phyloP scores from a whole-genome alignment of 2,888 invertebrate genomes.

The Rhodophaea formosa region DNA sequence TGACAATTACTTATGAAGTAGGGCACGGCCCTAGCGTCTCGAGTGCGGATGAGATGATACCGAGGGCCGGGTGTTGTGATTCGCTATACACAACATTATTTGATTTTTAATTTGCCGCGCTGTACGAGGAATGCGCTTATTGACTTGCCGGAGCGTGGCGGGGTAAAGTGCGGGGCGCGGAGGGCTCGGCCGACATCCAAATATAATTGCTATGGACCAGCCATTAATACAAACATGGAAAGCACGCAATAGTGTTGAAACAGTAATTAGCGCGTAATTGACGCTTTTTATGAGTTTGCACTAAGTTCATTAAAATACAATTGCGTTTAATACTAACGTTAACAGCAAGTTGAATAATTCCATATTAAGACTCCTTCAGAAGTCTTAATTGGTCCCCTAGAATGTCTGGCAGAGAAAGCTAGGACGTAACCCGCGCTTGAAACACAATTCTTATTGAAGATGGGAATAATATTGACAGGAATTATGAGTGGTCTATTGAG shows the following conservation, averaged over 20 bases:
- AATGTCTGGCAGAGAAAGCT: background rate
- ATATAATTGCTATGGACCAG: background rate
- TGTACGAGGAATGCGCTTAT: slow-evolving; percentile 69
- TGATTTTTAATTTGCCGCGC: slow-evolving; percentile 75
- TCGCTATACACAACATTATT: slow-evolving; percentile 74
- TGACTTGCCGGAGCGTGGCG: slow-evolving; percentile 43
- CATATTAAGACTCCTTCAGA: background rate
- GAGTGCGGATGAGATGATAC: slow-evolving; percentile 3
- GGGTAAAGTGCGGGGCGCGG: slow-evolving; percentile 17
- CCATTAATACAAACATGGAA: slow-evolving; percentile 6
- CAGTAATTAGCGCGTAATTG: slow-evolving; percentile 13
- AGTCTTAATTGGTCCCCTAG: slow-evolving; percentile 9
- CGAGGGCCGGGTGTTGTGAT: slow-evolving; percentile 41
- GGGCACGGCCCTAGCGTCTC: background rate
- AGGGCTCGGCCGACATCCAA: background rate
- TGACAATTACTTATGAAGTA: too few relatives aligned
- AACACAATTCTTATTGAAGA: background rate
- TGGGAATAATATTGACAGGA: background rate
- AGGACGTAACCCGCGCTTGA: background rate
- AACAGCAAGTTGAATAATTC: slow-evolving; percentile 1
- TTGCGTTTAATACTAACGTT: background rate
- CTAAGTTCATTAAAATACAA: slow-evolving; percentile 14
- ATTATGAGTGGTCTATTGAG: too few relatives aligned
- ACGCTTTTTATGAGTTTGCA: slow-evolving; percentile 5
- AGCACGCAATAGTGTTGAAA: slow-evolving; percentile 12